Base-by-base conservation (phyloP, 1,140 invertebrate species). In the Fopius arisanus region DNA sequence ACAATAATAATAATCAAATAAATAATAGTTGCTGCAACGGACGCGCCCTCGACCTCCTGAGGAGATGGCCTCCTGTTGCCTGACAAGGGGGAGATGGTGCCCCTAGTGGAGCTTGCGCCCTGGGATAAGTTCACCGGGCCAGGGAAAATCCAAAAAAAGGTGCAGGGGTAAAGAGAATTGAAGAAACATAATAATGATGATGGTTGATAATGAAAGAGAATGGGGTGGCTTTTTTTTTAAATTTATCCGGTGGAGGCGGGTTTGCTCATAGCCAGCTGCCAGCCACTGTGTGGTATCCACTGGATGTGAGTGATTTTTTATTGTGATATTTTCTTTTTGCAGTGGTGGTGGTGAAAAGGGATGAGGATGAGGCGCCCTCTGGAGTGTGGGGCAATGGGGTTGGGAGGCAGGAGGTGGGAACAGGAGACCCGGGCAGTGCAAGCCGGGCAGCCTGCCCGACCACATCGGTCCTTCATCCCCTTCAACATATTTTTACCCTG, bases 371-470 rank as follows among this genome's bases (percentile, higher is more conserved):
- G 63, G 71, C 63, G 63, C 63, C 71, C 62, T 67, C 62, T 67
- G 12, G 62, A 21, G 29, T 28, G 23, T 23, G 54, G 12, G 26
- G 66, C 51, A 67, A 66, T 48, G 54, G 26, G 72, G 23, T 26
- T 48, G 26, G 43, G 67, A 43, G 67, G 16, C 43, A 73, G 75
- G 80, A 81, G 79, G 81, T 80, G 81, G 81, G 80, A 81, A 81
- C 79, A 77, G 80, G 78, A 86, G 84, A 84, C 62, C 85, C 85
- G 86, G 85, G 85, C 86, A 88, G 86, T 88, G 79, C 82, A 84
- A 86, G 85, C 83, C 86, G 86, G 86, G 86, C 85, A 83, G 80
- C 81, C 83, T 85, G 84, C 81, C 84, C 82, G 85, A 84, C 78
- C 77, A 81, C 84, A 86, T 68, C 81, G 83, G 80, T 81, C 62